Evolutionary conservation across 35 echinoderm and acorn worm species (phyloP).

Genomic region (Apostichopus parvimensis): DNA sequence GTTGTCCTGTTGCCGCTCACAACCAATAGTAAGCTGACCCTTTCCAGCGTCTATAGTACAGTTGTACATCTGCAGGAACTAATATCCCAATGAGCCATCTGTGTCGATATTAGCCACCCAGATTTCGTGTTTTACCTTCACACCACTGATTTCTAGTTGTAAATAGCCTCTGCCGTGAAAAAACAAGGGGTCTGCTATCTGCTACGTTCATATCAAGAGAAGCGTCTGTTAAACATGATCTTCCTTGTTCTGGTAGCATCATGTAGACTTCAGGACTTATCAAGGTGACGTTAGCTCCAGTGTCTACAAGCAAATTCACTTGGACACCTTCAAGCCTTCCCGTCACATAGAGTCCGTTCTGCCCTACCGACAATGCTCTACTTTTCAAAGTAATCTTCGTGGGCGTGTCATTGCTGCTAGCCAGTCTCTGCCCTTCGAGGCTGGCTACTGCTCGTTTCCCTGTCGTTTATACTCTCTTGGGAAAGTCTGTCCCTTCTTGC

Average conservation of each 20-base stretch:
- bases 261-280: neutral
- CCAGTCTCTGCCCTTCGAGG: conserved; percentile 17
- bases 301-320: conserved; percentile 42
- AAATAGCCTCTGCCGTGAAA: conserved; percentile 1
- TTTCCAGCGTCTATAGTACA: conserved; percentile 15
- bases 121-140: conserved; percentile 51
- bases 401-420: conserved; percentile 17
- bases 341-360: conserved; percentile 28
- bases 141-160: conserved; percentile 35
- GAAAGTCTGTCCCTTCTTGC: neutral
- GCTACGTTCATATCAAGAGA: conserved; percentile 12
- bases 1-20: conserved; percentile 7
- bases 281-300: conserved; percentile 24
- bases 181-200: neutral
- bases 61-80: conserved; percentile 47
- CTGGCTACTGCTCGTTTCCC: conserved; percentile 48
- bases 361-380: conserved; percentile 10
- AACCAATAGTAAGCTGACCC: neutral
- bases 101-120: conserved; percentile 43
- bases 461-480: neutral
- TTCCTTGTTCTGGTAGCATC: conserved; percentile 8
- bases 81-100: conserved; percentile 52
- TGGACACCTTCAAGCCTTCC: neutral
- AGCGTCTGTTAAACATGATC: neutral
- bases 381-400: neutral